Percentiles rank a stretch among this genome's conserved stretches.
Conservation (phyloP, 2,113 vertebrate species). For the Boulengeromyrus knoepffleri region DNA sequence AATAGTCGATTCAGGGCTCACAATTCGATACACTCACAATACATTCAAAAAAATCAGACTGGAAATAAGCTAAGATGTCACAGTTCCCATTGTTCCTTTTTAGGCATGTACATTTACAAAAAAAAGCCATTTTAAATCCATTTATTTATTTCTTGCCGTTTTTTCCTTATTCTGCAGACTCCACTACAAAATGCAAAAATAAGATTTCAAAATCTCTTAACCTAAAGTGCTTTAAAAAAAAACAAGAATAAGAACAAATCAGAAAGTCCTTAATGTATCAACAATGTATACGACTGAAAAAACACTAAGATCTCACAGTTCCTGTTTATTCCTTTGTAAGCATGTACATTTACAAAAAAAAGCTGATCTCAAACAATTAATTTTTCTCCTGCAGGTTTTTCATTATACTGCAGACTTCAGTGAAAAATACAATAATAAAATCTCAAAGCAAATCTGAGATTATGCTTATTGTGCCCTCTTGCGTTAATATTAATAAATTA, state of each 20-base stretch:
- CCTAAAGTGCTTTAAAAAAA: not conserved
- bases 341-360: not conserved
- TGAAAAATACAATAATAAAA: not conserved
- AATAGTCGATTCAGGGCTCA: not conserved
- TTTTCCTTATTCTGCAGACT: not conserved
- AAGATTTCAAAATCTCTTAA: not conserved
- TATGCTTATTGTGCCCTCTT: not conserved
- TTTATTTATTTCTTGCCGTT: not conserved
- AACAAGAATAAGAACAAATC: not conserved
- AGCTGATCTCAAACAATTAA: not conserved
- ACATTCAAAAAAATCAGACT: not conserved
- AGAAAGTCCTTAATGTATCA: not conserved
- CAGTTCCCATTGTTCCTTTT: not conserved
- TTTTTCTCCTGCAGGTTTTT: not conserved
- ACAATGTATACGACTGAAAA: not conserved
- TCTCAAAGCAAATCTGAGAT: not conserved
- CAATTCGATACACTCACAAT: not conserved
- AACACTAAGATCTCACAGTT: not conserved
- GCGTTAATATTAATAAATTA: not conserved
- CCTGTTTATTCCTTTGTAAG: not conserved
- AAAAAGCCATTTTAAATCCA: not conserved
- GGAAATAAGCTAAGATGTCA: too few species aligned
- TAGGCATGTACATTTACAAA: not conserved
- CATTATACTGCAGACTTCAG: not conserved
- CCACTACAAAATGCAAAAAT: not conserved